phyloP scores from a whole-genome alignment of 2,113 vertebrate species.

The Tringa solitaria region DNA sequence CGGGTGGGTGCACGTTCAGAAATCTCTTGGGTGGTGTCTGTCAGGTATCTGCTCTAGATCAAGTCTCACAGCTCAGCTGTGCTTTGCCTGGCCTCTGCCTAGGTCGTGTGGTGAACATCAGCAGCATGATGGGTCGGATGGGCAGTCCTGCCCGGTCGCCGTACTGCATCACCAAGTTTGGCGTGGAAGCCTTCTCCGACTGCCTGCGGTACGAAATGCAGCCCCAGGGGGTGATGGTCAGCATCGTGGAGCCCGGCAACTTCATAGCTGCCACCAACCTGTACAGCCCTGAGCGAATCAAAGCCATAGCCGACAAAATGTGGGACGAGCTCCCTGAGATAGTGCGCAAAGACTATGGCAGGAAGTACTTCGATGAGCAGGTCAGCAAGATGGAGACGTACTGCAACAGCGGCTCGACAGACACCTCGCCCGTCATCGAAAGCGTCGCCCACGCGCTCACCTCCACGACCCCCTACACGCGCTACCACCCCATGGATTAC shows the following conservation, averaged over 20 bases:
- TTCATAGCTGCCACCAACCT: slow-evolving; percentile 80
- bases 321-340: slow-evolving; percentile 76
- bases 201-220: slow-evolving; percentile 82
- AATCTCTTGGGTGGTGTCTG: background rate
- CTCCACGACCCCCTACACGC: slow-evolving; percentile 68
- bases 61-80: background rate
- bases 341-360: slow-evolving; percentile 77
- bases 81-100: background rate
- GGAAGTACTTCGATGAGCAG: slow-evolving; percentile 78
- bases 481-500: slow-evolving; percentile 85
- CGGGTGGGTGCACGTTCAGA: fast-evolving
- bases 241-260: slow-evolving; percentile 81
- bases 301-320: slow-evolving; percentile 76
- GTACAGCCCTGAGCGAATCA: slow-evolving; percentile 76
- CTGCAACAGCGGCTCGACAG: slow-evolving; percentile 70
- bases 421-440: slow-evolving; percentile 69
- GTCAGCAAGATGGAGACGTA: slow-evolving; percentile 76
- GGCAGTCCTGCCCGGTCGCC: slow-evolving; percentile 75
- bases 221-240: slow-evolving; percentile 76
- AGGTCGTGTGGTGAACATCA: slow-evolving; percentile 80
- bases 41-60: background rate
- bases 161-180: slow-evolving; percentile 82
- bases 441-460: slow-evolving; percentile 74
- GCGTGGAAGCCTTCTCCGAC: slow-evolving; percentile 80
- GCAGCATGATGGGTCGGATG: slow-evolving; percentile 81